These are phyloP conservation scores for Porites australiensis DNA, from an alignment of 64 coral and sea anemone species.

Conservation along the genomic window DNA sequence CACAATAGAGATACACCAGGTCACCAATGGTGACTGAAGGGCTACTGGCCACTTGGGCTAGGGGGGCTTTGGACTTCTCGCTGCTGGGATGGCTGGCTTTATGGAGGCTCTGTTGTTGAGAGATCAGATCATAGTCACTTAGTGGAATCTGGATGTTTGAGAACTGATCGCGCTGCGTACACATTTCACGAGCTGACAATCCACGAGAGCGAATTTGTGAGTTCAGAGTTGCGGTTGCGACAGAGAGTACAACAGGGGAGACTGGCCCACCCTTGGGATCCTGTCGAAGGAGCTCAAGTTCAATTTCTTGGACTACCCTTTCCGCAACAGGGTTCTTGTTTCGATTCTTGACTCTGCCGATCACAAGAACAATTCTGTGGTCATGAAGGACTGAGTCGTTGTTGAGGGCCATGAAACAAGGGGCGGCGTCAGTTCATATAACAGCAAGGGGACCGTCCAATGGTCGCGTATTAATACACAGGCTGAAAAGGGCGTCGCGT, in stretches of 20 bases:
- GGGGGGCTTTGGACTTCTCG: conserved; percentile 2
- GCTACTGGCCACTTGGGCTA: background rate
- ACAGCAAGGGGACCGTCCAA: too few species aligned
- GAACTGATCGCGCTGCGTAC: conserved; percentile 52
- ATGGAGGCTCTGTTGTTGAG: background rate
- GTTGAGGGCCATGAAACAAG: too few species aligned
- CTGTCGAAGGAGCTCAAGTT: background rate
- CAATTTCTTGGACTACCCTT: background rate
- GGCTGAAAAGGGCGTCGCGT: too few species aligned
- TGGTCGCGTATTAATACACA: too few species aligned
- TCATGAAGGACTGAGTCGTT: too few species aligned
- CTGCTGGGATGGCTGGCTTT: background rate
- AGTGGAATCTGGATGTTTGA: background rate
- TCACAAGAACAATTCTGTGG: too few species aligned
- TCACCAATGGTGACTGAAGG: conserved; percentile 26
- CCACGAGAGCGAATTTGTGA: background rate
- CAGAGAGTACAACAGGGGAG: too few species aligned
- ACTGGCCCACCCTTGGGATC: background rate
- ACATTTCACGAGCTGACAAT: conserved; percentile 47
- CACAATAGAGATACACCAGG: background rate
- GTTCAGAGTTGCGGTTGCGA: background rate
- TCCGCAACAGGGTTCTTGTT: too few species aligned
- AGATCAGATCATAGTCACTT: background rate
- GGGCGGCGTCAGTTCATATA: too few species aligned
- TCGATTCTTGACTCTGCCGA: too few species aligned